Evolutionary conservation across 2,113 vertebrate species (phyloP).

Genomic region (Poeciliopsis turrubarensis): DNA sequence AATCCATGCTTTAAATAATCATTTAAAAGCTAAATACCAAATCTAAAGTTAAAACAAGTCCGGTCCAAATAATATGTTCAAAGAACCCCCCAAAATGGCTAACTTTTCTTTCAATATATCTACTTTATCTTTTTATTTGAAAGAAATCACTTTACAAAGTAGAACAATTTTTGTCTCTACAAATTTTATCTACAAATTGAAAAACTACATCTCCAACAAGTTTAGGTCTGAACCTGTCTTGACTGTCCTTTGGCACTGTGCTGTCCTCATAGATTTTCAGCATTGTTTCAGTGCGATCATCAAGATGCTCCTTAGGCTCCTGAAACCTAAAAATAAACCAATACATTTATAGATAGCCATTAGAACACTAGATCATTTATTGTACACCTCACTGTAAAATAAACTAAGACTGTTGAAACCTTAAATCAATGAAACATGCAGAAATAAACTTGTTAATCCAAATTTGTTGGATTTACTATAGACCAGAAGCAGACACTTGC

Average conservation of each 20-base stretch:
- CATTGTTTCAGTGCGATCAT: constrained; percentile 77
- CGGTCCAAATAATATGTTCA: background rate
- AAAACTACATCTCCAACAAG: background rate
- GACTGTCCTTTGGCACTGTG: constrained; percentile 16
- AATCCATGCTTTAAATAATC: background rate
- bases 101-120: background rate
- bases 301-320: constrained; percentile 75
- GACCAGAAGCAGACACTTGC: background rate
- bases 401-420: background rate
- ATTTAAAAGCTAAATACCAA: background rate
- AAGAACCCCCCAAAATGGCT: background rate
- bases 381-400: background rate
- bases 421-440: no score
- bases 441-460: no score
- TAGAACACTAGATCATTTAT: background rate
- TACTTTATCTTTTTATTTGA: background rate
- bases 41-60: background rate
- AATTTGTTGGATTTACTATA: background rate
- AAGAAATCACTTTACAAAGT: background rate
- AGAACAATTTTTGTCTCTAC: background rate
- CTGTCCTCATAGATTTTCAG: constrained; percentile 74
- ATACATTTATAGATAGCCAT: background rate
- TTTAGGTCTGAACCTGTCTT: constrained; percentile 63
- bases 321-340: constrained; percentile 78
- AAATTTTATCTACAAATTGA: background rate